Base-by-base conservation (phyloP, 1,140 invertebrate species). In the Pectinophora gossypiella region DNA sequence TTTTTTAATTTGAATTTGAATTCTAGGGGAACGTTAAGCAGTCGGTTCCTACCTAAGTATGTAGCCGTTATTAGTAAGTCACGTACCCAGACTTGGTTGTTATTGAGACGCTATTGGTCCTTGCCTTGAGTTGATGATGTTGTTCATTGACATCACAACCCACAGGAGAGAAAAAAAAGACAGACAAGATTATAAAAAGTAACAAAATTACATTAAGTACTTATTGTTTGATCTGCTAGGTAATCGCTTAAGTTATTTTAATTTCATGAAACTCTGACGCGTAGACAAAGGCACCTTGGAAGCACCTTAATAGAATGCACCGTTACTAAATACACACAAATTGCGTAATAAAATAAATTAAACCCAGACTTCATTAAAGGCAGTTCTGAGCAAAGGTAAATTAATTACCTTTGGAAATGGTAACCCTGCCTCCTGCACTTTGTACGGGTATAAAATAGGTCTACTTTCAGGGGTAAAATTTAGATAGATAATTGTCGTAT, bases 281-380 rank as follows among this genome's bases (percentile, higher is more conserved):
- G 12, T 27, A 27, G 12, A 27, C 12, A 27, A 5, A 27, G 12
- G 5, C 23, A 27, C 23, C n/a, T n/a, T n/a, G n/a, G n/a, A n/a
- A n/a, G 23, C 5, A 6, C 23, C 23, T 12, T 27, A 27, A 27
- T 12, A 27, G n/a, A n/a, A 27, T 5, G 23, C 23, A 12, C 23
- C 12, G 5, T 27, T 27, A 27, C 12, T 27, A 27, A 27, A 51
- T 56, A 50, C 46, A 57, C 55, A 52, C 49, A 52, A 57, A 57
- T 57, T 57, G 50, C 55, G 55, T 52, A 20, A 21, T 57, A 49
- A 56, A 57, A 57, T 57, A 57, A 57, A 57, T 57, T 57, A 57
- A 52, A n/a, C 43, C 23, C 21, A 12, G 19, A 46, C 19, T 48
- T 57, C 50, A 57, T 57, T 57, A 57, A 52, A n/a, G 36, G 50